A percentile compares a stretch with the other conserved stretches of the same genome.
phyloP scores from a whole-genome alignment of 2,797 vertebrate species.

The Stomatorhinus walkeri region DNA sequence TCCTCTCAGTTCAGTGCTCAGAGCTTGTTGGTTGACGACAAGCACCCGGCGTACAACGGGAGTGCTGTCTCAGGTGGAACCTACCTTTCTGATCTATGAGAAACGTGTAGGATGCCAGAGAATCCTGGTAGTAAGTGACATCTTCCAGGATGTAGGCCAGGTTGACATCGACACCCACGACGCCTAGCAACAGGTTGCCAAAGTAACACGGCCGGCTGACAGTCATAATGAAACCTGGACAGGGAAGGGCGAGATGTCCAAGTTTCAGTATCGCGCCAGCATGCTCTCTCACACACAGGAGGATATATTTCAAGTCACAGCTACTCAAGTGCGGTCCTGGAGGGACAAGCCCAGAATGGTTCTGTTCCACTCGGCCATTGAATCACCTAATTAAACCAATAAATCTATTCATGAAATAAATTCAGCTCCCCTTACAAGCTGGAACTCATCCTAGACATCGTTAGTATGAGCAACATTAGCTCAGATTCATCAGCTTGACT shows the following conservation, averaged over 20 bases:
- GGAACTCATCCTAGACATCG: background rate
- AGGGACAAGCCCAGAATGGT: background rate
- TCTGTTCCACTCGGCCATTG: background rate
- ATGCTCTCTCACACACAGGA: background rate
- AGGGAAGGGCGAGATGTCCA: background rate
- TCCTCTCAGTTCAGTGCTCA: background rate
- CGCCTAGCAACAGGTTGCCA: conserved; percentile 88
- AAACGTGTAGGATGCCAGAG: conserved; percentile 93
- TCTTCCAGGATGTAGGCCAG: conserved; percentile 95
- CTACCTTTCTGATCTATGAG: conserved; percentile 98
- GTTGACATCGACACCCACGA: conserved; percentile 95
- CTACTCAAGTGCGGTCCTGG: background rate
- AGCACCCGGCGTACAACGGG: background rate
- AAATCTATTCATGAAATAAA: background rate
- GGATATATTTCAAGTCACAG: background rate
- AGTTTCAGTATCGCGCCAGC: background rate
- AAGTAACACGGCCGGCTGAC: conserved; percentile 96
- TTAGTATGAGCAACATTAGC: background rate
- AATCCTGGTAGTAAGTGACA: conserved; percentile 97
- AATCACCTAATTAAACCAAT: conserved; percentile 7
- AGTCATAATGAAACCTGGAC: conserved; percentile 92
- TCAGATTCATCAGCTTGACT: background rate
- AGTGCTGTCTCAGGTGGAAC: background rate
- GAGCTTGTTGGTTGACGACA: background rate
- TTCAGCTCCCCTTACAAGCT: background rate